Evolutionary conservation across 2,888 invertebrate genomes (phyloP), one percentile per base, ranked within the genome.

Genomic region (Epinotia bilunana): DNA sequence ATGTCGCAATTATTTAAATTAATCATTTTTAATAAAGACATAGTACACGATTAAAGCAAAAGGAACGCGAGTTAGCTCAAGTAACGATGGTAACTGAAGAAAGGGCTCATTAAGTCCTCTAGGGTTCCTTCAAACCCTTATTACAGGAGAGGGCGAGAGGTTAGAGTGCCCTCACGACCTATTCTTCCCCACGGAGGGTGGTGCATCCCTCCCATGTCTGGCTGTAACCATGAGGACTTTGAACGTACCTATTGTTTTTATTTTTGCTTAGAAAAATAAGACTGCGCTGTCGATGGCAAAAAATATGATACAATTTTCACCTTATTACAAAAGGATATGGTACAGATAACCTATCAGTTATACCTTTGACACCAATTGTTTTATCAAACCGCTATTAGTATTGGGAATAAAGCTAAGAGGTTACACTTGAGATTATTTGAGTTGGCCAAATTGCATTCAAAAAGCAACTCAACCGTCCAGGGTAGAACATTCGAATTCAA

Each of bases 31-130:
- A 63, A 57, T 46, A 69, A 60, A 74, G 73, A 61, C 65, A 70
- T 57, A 69, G 58, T 63, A 64, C 57, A 64, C 16, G 43, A 67
- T 74, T 65, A 62, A 74, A 74, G 49, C 58, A 60, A 77, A 76
- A 74, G 58, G 67, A 67, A 72, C 55, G 55, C 70, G 64, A 64
- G 70, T 74, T 74, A 72, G 71, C 73, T 73, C 74, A 62, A 77
- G 74, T 77, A 78, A 76, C 73, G 74, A 76, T 53, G 53, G 78
- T 78, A 72, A 76, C 78, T 78, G 77, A 79, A 82, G 80, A 80
- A 80, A 84, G 83, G 83, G 87, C 89, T 90, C 90, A 90, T 91
- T 91, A 91, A 85, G 81, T 80, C 83, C 88, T 85, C 87, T 88
- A 85, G 85, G 83, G 84, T 83, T 85, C 83, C 87, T 86, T 84